Percentiles rank a stretch among this genome's conserved stretches.
phyloP scores from a whole-genome alignment of 2,113 vertebrate genomes.

The Percina caprodes region DNA sequence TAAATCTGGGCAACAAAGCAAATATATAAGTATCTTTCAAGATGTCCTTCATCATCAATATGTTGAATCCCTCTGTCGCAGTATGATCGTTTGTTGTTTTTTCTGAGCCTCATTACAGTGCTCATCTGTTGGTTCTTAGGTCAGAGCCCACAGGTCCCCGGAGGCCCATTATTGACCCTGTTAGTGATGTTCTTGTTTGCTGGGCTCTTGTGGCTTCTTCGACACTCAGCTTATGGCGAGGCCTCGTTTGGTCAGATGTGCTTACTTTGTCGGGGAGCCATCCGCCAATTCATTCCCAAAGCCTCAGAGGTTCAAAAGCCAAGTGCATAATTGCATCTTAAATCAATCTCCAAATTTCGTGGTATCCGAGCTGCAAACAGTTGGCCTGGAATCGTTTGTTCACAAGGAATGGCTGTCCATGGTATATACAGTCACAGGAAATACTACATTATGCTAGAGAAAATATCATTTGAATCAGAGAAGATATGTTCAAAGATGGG shows the following conservation, averaged over 20 bases:
- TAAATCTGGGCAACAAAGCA: background rate
- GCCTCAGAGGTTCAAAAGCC: constrained; percentile 82
- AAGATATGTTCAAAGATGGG: constrained; percentile 67
- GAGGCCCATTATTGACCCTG: constrained; percentile 47
- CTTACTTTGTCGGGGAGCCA: constrained; percentile 79
- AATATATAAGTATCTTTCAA: background rate
- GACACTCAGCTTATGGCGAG: constrained; percentile 66
- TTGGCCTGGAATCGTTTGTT: constrained; percentile 73
- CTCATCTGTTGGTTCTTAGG: constrained; percentile 61
- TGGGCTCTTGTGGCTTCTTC: constrained; percentile 72
- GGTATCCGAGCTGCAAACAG: constrained; percentile 75
- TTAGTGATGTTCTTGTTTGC: constrained; percentile 72
- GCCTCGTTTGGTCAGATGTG: constrained; percentile 71
- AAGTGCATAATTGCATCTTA: constrained; percentile 84
- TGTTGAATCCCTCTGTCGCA: constrained; percentile 7
- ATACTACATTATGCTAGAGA: constrained; percentile 53
- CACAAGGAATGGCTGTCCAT: constrained; percentile 38
- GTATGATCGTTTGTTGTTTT: constrained; percentile 44
- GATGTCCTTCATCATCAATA: constrained; percentile 1
- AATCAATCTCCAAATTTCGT: constrained; percentile 83
- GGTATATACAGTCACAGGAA: constrained; percentile 54
- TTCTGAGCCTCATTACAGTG: constrained; percentile 35
- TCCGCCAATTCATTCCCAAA: constrained; percentile 78
- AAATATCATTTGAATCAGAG: constrained; percentile 54
- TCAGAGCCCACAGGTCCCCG: constrained; percentile 57